A percentile compares a stretch with the other conserved stretches of the same genome.
Conservation (phyloP, 1,140 invertebrate genomes). For the Coptotermes formosanus region DNA sequence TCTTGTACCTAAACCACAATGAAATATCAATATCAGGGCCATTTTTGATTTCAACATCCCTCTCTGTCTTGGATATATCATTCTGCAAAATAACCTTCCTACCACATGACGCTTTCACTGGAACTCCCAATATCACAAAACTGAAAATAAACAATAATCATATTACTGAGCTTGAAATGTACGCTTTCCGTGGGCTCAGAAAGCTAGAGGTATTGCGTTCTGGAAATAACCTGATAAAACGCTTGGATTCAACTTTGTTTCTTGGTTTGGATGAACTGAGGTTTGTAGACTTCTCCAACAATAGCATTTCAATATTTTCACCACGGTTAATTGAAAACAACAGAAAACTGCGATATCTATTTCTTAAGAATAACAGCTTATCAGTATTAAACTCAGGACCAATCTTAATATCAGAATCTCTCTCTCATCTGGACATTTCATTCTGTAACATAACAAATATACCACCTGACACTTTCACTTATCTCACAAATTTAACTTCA, state of each 20-base stretch:
- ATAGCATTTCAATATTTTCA: neutral
- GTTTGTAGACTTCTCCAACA: neutral
- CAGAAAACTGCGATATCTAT: neutral
- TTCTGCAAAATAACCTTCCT: constrained; percentile 1
- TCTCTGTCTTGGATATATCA: neutral
- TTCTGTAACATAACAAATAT: neutral
- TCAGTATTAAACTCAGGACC: neutral
- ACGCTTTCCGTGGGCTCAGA: neutral
- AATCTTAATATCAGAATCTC: neutral
- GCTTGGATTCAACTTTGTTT: neutral
- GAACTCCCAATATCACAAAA: neutral
- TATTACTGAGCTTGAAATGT: neutral
- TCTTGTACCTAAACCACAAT: neutral
- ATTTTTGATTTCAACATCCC: neutral
- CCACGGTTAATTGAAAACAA: neutral
- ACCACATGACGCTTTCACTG: neutral
- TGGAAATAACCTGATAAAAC: neutral
- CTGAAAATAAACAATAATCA: constrained; percentile 9
- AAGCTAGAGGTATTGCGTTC: neutral
- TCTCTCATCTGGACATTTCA: constrained; percentile 5
- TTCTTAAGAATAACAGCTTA: neutral
- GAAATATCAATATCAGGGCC: constrained; percentile 1
- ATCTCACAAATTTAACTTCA: neutral
- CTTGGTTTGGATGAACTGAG: neutral
- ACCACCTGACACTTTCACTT: neutral